phyloP scores from a whole-genome alignment of 92 coral and sea anemone species.

The Phenganax marumi region DNA sequence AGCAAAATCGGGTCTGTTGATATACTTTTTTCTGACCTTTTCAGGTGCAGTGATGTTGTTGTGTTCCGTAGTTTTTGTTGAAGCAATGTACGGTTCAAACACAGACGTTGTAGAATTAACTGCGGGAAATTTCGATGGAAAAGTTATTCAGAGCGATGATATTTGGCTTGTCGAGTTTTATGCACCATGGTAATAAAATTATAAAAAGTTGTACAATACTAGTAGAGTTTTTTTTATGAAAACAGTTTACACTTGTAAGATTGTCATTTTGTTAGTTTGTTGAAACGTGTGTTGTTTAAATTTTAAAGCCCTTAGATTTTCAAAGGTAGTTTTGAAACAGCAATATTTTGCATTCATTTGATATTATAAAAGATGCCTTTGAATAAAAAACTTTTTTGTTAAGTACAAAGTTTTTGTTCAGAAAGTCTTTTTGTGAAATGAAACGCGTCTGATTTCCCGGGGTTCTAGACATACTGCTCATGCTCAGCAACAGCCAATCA shows the following conservation, averaged over 20 bases:
- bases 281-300: too few species aligned
- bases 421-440: too few species aligned
- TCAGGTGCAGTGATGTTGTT: conserved; percentile 64
- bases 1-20: background rate
- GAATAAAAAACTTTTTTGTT: too few species aligned
- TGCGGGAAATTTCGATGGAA: conserved; percentile 75
- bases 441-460: too few species aligned
- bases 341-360: too few species aligned
- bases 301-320: too few species aligned
- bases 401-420: too few species aligned
- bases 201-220: background rate
- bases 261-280: too few species aligned
- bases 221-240: background rate
- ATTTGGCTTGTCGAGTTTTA: conserved; percentile 96
- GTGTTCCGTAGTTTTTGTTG: conserved; percentile 55
- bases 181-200: conserved; percentile 87
- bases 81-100: conserved; percentile 78
- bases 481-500: background rate
- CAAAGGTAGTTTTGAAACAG: too few species aligned
- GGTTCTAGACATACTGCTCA: background rate
- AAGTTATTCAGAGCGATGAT: conserved; percentile 80
- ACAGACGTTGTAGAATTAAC: conserved; percentile 89
- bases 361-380: too few species aligned
- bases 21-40: conserved; percentile 24
- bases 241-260: too few species aligned